A percentile compares a stretch with the other conserved stretches of the same genome.
phyloP scores from a whole-genome alignment of 1,140 invertebrate genomes.

The Notospermus geniculatus region DNA sequence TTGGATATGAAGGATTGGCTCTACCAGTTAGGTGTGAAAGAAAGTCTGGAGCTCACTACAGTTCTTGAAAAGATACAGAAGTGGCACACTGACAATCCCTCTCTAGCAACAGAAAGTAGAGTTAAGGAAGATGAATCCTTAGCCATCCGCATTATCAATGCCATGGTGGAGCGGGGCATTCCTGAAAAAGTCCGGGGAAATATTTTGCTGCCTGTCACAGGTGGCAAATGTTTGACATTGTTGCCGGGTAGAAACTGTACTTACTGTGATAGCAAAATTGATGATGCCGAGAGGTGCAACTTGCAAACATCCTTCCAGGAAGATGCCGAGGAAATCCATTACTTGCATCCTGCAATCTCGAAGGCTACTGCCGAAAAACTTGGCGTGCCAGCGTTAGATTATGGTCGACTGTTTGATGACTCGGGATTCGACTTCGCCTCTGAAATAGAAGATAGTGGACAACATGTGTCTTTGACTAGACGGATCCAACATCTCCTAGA shows the following conservation, averaged over 20 bases:
- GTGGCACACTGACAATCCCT: not conserved
- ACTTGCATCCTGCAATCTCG: constrained; percentile 34
- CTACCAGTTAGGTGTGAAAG: no score
- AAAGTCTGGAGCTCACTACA: not conserved
- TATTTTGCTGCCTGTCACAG: constrained; percentile 17
- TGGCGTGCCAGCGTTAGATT: constrained; percentile 32
- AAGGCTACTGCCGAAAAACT: constrained; percentile 29
- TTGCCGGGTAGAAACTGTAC: constrained; percentile 26
- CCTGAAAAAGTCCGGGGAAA: constrained; percentile 15
- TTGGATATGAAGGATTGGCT: constrained; percentile 13
- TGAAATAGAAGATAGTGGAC: constrained; percentile 31
- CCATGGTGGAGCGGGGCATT: not conserved
- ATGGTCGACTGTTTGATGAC: no score
- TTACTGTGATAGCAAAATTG: constrained; percentile 27
- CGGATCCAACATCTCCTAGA: constrained; percentile 30
- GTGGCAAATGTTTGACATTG: constrained; percentile 17
- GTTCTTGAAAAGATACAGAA: not conserved
- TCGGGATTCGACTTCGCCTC: not conserved
- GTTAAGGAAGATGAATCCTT: no score
- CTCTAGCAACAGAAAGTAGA: not conserved
- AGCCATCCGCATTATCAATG: no score
- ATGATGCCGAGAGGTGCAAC: constrained; percentile 5
- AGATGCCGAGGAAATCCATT: constrained; percentile 25
- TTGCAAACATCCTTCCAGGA: constrained; percentile 10
- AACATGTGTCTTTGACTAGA: constrained; percentile 35